Percentiles rank a stretch among this genome's conserved stretches.
Conservation (phyloP, 2,113 vertebrate species). For the Prunella himalayana region DNA sequence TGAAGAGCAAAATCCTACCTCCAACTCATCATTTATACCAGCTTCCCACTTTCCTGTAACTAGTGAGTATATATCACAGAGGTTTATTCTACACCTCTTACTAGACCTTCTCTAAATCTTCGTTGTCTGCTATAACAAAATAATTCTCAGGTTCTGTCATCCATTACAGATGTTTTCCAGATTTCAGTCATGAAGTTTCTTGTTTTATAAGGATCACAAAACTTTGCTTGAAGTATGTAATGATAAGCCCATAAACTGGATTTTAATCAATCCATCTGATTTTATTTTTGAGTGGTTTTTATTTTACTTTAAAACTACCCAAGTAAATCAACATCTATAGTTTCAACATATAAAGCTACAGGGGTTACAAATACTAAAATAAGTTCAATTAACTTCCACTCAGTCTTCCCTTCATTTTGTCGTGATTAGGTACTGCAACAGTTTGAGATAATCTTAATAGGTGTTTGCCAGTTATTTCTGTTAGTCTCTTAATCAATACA, state of each 20-base stretch:
- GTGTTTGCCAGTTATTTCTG: neutral
- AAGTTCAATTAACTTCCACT: neutral
- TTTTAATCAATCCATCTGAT: neutral
- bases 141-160: neutral
- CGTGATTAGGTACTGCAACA: neutral
- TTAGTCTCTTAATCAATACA: neutral
- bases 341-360: neutral
- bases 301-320: neutral
- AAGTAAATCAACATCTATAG: neutral
- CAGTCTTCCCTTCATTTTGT: neutral
- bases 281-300: neutral
- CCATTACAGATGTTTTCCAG: neutral
- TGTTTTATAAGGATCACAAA: neutral
- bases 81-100: slow-evolving; percentile 8
- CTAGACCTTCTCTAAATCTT: neutral
- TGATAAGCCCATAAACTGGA: neutral
- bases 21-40: neutral
- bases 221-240: neutral
- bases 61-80: neutral
- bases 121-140: neutral
- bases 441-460: neutral
- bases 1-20: neutral
- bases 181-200: neutral
- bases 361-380: neutral
- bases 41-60: neutral